Evolutionary conservation across 1,140 invertebrate genomes (phyloP).

Genomic region (Drosophila nasuta): DNA sequence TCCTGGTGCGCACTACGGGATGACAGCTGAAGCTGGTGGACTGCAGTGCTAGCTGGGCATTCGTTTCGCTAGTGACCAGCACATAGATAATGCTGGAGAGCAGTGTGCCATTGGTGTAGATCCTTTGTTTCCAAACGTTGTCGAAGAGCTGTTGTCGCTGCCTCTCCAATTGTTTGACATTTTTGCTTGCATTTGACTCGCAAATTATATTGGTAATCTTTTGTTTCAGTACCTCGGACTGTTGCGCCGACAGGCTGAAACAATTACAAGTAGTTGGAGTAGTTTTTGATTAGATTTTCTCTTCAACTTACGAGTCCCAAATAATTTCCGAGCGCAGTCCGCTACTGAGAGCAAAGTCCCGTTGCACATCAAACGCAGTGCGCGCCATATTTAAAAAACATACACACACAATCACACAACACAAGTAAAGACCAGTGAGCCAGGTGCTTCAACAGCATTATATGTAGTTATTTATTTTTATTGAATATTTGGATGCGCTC

Average conservation of each 20-base stretch:
- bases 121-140: constrained; percentile 73
- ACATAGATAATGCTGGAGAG: constrained; percentile 77
- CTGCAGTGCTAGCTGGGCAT: constrained; percentile 50
- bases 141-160: constrained; percentile 59
- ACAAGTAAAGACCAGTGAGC: neutral
- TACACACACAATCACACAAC: neutral
- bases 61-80: constrained; percentile 61
- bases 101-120: constrained; percentile 68
- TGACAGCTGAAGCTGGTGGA: constrained; percentile 68
- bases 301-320: constrained; percentile 71
- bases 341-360: constrained; percentile 70
- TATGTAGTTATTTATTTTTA: no score
- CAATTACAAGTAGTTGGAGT: neutral
- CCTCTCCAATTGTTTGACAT: constrained; percentile 28
- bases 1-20: constrained; percentile 74
- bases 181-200: constrained; percentile 21
- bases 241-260: constrained; percentile 57
- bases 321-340: constrained; percentile 70
- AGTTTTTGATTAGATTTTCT: no score
- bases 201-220: constrained; percentile 67
- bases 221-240: constrained; percentile 58
- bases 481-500: no score
- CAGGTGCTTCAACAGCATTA: no score
- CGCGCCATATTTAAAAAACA: constrained; percentile 47
- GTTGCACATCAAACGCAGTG: constrained; percentile 68